These are phyloP conservation scores for Zele albiditarsus DNA, from an alignment of 2,888 invertebrate species.

Conservation along the genomic window DNA sequence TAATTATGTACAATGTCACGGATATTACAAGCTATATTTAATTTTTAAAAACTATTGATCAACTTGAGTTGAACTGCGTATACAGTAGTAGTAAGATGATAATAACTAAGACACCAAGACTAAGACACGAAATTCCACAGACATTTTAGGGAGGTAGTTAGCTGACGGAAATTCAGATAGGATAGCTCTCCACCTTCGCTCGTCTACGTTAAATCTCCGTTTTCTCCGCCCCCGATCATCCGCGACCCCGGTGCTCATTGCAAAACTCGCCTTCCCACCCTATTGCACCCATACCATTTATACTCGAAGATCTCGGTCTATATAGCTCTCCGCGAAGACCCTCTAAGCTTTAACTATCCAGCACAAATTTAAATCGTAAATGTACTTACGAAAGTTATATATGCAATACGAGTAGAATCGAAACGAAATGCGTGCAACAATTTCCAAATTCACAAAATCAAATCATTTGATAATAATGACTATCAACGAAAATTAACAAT, in stretches of 20 bases:
- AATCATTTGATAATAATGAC: background rate
- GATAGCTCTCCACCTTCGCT: constrained; percentile 26
- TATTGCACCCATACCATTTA: background rate
- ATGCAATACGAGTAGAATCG: background rate
- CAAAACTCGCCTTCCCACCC: constrained; percentile 52
- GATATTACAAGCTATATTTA: too few species aligned
- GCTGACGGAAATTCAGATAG: constrained; percentile 40
- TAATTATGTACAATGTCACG: too few species aligned
- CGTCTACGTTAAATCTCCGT: constrained; percentile 49
- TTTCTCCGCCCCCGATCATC: constrained; percentile 64
- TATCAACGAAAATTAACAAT: background rate
- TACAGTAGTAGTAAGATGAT: background rate
- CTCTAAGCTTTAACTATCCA: constrained; percentile 65
- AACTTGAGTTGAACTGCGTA: too few species aligned
- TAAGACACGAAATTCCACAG: constrained; percentile 36
- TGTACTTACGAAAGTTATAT: background rate
- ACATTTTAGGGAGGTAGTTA: constrained; percentile 38
- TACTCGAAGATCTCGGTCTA: constrained; percentile 52
- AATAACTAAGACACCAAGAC: constrained; percentile 9
- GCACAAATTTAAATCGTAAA: constrained; percentile 64
- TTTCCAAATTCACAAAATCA: background rate
- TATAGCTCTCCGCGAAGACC: constrained; percentile 46
- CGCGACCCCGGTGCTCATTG: constrained; percentile 60
- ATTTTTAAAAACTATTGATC: too few species aligned
- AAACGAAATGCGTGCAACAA: background rate